A percentile compares a stretch with the other conserved stretches of the same genome.
Conservation (phyloP, 2,888 invertebrate genomes). For the Torymus texanus region DNA sequence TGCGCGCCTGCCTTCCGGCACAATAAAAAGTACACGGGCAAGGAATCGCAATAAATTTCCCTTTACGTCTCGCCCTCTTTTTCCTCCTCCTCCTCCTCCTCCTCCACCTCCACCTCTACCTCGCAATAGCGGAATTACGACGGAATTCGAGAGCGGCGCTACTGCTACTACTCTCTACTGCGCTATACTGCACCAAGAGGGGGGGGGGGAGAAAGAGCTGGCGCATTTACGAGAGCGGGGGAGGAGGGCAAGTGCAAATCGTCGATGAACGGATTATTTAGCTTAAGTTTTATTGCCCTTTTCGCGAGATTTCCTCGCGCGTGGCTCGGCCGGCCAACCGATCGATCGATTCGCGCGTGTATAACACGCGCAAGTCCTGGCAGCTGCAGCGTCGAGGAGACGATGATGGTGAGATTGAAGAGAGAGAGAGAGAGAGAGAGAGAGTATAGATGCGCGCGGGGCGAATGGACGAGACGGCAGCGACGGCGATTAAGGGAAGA, state of each 20-base stretch:
- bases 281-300: conserved; percentile 60
- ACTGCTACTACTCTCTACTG: not conserved
- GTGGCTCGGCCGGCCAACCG: not conserved
- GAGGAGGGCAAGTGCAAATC: conserved; percentile 56
- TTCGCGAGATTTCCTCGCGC: conserved; percentile 51
- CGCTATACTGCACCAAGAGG: no score
- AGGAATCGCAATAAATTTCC: conserved; percentile 53
- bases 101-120: conserved; percentile 10
- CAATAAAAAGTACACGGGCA: conserved; percentile 49
- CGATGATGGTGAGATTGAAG: conserved; percentile 25
- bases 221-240: conserved; percentile 50
- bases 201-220: not conserved
- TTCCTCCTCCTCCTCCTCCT: conserved; percentile 7
- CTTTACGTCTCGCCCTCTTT: conserved; percentile 39
- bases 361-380: conserved; percentile 17
- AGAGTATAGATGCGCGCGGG: not conserved
- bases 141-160: conserved; percentile 46
- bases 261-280: conserved; percentile 59
- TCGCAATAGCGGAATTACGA: conserved; percentile 50
- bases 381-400: not conserved
- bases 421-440: not conserved
- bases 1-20: not conserved
- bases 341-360: conserved; percentile 53
- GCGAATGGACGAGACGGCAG: no score
- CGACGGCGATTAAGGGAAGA: no score